Evolutionary conservation across 2,888 invertebrate species (phyloP).

Genomic region (Gastrophysa polygoni): DNA sequence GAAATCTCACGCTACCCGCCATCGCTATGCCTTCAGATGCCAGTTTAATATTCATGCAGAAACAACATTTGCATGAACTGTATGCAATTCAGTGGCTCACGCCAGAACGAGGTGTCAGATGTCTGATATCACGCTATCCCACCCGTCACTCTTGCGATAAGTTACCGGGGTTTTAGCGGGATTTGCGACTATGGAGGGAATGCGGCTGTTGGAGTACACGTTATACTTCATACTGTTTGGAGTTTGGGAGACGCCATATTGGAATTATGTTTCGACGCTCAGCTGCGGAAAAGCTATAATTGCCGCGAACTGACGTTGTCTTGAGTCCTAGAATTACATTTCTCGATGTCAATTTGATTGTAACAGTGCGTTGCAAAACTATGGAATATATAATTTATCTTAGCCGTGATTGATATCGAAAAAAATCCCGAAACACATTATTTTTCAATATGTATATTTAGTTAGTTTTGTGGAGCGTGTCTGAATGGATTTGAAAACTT

Average conservation of each 20-base stretch:
- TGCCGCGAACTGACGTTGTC: too few relatives aligned
- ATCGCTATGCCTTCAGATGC: constrained; percentile 9
- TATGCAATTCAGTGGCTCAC: constrained; percentile 19
- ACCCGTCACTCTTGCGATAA: constrained; percentile 19
- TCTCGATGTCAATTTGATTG: too few relatives aligned
- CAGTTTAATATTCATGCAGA: constrained; percentile 22
- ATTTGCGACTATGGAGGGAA: background rate
- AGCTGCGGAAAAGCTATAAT: too few relatives aligned
- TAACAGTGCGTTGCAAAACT: too few relatives aligned
- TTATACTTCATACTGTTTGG: background rate
- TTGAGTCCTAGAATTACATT: too few relatives aligned
- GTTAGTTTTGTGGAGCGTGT: too few relatives aligned
- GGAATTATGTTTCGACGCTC: too few relatives aligned
- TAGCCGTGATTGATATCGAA: too few relatives aligned
- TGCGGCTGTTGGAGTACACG: background rate
- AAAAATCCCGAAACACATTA: too few relatives aligned
- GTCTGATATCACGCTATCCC: constrained; percentile 26
- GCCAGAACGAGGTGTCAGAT: constrained; percentile 25
- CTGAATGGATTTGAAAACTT: too few relatives aligned
- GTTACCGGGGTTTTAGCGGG: background rate
- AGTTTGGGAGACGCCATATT: background rate
- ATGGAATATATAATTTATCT: too few relatives aligned
- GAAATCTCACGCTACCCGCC: constrained; percentile 7
- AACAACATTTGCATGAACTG: constrained; percentile 21
- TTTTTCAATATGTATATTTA: too few relatives aligned